Evolutionary conservation across 2,888 invertebrate genomes (phyloP).

Genomic region (Panzeria rudis): DNA sequence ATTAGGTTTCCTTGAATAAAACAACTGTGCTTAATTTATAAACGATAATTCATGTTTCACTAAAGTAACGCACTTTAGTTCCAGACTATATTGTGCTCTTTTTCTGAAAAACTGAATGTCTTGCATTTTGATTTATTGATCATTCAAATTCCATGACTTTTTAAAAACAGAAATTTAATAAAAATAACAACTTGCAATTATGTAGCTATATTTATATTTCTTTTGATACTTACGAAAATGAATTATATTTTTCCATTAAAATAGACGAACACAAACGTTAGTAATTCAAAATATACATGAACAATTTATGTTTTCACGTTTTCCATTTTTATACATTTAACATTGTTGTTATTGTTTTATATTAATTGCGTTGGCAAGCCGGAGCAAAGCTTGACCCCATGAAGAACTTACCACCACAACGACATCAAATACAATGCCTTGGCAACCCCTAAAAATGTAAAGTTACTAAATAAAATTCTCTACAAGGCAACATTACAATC

Average conservation of each 20-base stretch:
- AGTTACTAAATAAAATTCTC: constrained; percentile 4
- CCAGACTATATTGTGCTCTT: too few relatives aligned
- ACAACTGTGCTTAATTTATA: too few relatives aligned
- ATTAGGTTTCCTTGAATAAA: too few relatives aligned
- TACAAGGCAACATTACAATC: constrained; percentile 10
- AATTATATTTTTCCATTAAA: background rate
- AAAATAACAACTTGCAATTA: background rate
- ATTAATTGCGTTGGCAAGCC: constrained; percentile 59
- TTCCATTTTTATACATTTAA: background rate
- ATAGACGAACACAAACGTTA: background rate
- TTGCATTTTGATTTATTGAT: background rate
- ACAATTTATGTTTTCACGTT: background rate
- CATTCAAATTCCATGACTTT: background rate
- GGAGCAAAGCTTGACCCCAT: constrained; percentile 40
- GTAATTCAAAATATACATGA: background rate
- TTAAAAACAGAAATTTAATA: too few relatives aligned
- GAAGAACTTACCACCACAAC: constrained; percentile 1
- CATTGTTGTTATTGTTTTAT: constrained; percentile 27
- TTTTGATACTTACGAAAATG: background rate
- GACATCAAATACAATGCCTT: background rate
- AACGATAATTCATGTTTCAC: too few relatives aligned
- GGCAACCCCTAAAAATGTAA: background rate
- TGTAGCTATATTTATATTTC: background rate
- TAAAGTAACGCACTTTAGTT: too few relatives aligned
- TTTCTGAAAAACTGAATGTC: background rate